phyloP scores from a whole-genome alignment of 1,140 invertebrate species.

The Antheraea mylitta region DNA sequence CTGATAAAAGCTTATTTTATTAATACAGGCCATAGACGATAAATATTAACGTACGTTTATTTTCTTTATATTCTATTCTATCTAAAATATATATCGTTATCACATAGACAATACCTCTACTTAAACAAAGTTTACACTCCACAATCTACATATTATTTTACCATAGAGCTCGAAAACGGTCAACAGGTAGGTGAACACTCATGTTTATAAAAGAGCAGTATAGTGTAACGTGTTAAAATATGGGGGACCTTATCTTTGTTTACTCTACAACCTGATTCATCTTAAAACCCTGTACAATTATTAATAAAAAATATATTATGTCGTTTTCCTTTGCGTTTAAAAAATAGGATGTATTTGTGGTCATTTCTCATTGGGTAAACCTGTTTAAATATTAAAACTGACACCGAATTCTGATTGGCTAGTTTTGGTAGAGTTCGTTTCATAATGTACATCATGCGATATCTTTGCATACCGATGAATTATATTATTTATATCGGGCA shows the following conservation, averaged over 20 bases:
- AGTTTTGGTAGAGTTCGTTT: neutral
- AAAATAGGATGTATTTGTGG: too few relatives aligned
- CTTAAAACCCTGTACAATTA: conserved; percentile 4
- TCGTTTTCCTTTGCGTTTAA: too few relatives aligned
- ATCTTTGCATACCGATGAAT: neutral
- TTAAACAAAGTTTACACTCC: neutral
- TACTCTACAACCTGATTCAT: conserved; percentile 27
- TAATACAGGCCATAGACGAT: too few relatives aligned
- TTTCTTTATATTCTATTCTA: too few relatives aligned
- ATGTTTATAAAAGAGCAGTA: neutral
- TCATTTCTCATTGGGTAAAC: neutral
- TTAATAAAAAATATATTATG: too few relatives aligned
- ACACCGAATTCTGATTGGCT: neutral
- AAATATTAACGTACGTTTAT: too few relatives aligned
- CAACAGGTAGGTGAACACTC: neutral
- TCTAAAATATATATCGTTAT: neutral
- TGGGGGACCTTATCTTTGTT: conserved; percentile 31
- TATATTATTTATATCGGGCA: too few relatives aligned
- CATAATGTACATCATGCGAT: neutral
- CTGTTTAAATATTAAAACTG: neutral
- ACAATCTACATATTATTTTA: neutral
- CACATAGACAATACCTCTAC: neutral
- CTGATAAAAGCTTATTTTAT: neutral
- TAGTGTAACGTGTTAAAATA: conserved; percentile 15
- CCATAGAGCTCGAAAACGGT: neutral